Evolutionary conservation across 2,888 invertebrate species (phyloP), one percentile per base, ranked within the genome.

Genomic region (Acronicta leporina): DNA sequence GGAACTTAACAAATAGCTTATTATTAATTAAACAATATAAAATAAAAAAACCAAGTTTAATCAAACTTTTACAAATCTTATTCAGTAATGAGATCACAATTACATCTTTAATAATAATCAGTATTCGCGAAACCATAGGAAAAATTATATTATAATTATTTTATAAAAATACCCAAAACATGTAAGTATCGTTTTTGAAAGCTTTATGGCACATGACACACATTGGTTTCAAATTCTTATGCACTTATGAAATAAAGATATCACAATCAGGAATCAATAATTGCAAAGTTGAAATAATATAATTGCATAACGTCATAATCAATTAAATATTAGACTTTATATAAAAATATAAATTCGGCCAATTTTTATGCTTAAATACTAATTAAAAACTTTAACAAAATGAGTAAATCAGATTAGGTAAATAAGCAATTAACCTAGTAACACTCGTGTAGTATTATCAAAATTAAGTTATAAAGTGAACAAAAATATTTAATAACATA

Each of bases 281-380:
- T 35, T 35, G 35, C 35, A 35, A 35, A 35, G 35, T 35, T 35
- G 35, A 35, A 27, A 27, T 27, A 27, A 27, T 27, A 27, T 27
- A 27, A 27, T 27, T 27, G 27, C 27, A 27, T 27, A 27, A 27
- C 27, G 27, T 35, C 35, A 35, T 35, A 35, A 35, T 35, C 35
- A 35, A 35, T 35, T 35, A 35, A 35, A 35, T 35, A 35, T 35
- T 35, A 35, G 35, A 35, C 35, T 35, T 35, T 35, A 35, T 35
- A 35, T 35, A 35, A 35, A 35, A 35, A 35, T 35, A 35, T 35
- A 35, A 35, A 35, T 35, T 35, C 13, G 4, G 35, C 35, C 35
- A 35, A 13, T 35, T 35, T 35, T 35, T 27, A 35, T 35, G 35
- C 10, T 35, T 35, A 35, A 35, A 35, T 35, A 35, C 35, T 35